phyloP scores from a whole-genome alignment of 2,797 vertebrate genomes.

The Clarias laeviceps region DNA sequence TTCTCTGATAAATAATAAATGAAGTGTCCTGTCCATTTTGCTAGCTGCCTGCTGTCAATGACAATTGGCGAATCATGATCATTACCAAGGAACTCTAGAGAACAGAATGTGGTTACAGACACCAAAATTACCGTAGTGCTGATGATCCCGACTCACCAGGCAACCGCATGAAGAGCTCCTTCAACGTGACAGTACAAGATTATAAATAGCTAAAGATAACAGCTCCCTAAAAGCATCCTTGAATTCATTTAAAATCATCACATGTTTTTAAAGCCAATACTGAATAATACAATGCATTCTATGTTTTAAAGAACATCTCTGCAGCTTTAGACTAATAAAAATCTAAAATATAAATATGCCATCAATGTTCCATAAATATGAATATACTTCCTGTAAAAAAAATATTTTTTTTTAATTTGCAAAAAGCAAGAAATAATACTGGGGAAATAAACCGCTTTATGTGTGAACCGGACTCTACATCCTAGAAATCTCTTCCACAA shows the following conservation, averaged over 20 bases:
- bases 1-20: conserved; percentile 55
- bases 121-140: not conserved
- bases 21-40: conserved; percentile 43
- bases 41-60: conserved; percentile 50
- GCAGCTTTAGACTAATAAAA: not conserved
- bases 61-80: conserved; percentile 42
- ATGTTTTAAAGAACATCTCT: not conserved
- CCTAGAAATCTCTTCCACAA: not conserved
- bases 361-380: not conserved
- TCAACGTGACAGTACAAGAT: not conserved
- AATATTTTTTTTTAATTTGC: too few species aligned
- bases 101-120: not conserved
- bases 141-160: not conserved
- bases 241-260: not conserved
- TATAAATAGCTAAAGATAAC: conserved; percentile 13
- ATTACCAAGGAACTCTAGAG: not conserved
- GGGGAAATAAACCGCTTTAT: not conserved
- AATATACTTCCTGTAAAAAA: not conserved
- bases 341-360: too few species aligned
- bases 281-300: not conserved
- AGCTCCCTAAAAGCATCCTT: not conserved
- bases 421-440: not conserved
- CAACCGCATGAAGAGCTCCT: not conserved
- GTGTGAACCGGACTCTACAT: not conserved
- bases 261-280: not conserved